Conservation (phyloP, 2,113 vertebrate genomes). For the Empidonax traillii region DNA sequence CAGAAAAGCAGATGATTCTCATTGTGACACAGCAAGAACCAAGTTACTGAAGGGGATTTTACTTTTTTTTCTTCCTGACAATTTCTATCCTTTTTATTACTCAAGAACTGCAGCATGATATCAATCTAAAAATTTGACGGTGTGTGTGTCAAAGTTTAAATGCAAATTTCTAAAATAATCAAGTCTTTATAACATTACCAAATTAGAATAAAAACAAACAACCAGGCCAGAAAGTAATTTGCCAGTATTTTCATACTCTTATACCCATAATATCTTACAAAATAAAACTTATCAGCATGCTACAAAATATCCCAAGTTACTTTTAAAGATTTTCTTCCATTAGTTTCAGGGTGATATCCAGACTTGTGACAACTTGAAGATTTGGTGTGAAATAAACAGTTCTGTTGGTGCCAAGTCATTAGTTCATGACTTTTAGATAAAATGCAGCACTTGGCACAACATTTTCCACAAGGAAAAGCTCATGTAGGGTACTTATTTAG, state of each 20-base stretch:
- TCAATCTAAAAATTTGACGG: neutral
- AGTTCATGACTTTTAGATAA: neutral
- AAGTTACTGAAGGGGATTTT: neutral
- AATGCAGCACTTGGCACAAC: neutral
- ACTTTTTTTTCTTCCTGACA: neutral
- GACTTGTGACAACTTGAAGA: neutral
- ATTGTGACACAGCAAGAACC: neutral
- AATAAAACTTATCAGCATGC: neutral
- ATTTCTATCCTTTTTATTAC: neutral
- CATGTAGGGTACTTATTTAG: neutral
- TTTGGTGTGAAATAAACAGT: neutral
- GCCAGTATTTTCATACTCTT: neutral
- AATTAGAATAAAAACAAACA: neutral
- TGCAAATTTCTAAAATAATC: neutral
- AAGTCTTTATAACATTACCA: neutral
- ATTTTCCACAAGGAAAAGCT: neutral
- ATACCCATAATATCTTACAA: neutral
- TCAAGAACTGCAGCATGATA: neutral
- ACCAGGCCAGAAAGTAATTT: neutral
- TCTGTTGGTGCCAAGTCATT: neutral
- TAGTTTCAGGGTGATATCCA: neutral
- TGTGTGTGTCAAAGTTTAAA: neutral
- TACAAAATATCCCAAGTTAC: neutral
- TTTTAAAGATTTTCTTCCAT: neutral
- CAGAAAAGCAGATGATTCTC: neutral